Evolutionary conservation across 2,888 invertebrate species (phyloP).

Genomic region (Andrena hattorfiana): DNA sequence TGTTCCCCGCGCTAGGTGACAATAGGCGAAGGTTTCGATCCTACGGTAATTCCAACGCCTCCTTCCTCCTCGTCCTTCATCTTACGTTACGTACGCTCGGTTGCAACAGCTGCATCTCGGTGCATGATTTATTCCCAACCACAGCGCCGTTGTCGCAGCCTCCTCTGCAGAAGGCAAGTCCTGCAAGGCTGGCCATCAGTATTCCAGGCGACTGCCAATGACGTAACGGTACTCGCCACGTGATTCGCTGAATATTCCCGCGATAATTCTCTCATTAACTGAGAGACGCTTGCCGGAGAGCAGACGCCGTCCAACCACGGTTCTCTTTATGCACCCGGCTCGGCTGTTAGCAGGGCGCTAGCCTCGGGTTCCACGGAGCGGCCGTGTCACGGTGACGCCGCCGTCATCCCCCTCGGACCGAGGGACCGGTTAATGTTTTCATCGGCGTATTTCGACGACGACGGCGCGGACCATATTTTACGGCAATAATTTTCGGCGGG

Average conservation of each 20-base stretch:
- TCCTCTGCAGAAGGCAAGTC: not conserved
- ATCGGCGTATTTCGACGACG: conserved; percentile 62
- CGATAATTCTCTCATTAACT: conserved; percentile 1
- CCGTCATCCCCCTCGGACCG: conserved; percentile 27
- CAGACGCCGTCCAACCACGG: not conserved
- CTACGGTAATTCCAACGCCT: not conserved
- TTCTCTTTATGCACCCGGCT: no score
- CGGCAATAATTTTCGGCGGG: conserved; percentile 69
- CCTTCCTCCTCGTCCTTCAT: not conserved
- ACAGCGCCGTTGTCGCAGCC: not conserved
- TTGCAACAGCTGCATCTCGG: conserved; percentile 19
- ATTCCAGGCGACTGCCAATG: conserved; percentile 15
- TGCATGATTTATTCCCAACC: conserved; percentile 37
- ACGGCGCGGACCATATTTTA: conserved; percentile 65
- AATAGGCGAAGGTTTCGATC: not conserved
- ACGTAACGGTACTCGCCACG: conserved; percentile 25
- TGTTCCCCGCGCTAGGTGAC: not conserved
- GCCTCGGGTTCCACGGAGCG: conserved; percentile 9
- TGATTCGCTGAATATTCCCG: conserved; percentile 53
- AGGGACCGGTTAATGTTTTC: conserved; percentile 68
- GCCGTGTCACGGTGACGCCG: conserved; percentile 30
- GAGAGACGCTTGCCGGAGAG: not conserved
- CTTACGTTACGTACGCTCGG: conserved; percentile 1
- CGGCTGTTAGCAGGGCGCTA: conserved; percentile 30
- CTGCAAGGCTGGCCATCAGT: conserved; percentile 25